These are phyloP conservation scores for Hippocampus kuda DNA, from an alignment of 2,797 vertebrate species.

Conservation along the genomic window DNA sequence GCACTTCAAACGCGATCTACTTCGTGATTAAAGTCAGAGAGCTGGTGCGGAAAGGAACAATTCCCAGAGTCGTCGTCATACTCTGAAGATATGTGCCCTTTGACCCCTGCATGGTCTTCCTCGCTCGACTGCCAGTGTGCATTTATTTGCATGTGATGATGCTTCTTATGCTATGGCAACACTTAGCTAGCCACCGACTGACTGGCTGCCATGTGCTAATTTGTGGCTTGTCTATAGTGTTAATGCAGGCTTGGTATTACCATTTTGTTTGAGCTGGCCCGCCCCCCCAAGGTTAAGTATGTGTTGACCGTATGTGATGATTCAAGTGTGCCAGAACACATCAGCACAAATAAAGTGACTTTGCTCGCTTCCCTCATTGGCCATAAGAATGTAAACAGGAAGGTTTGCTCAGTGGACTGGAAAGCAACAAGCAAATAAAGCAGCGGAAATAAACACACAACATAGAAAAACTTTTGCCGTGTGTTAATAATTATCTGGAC, in stretches of 20 bases:
- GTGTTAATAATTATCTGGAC: too few relatives aligned
- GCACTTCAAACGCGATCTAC: conserved; percentile 46
- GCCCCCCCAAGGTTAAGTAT: too few relatives aligned
- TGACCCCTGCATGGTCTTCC: conserved; percentile 31
- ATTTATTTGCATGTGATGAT: too few relatives aligned
- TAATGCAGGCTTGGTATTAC: too few relatives aligned
- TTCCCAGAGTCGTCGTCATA: conserved; percentile 50
- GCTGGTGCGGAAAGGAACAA: conserved; percentile 47
- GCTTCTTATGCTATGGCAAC: too few relatives aligned
- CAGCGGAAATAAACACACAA: neutral
- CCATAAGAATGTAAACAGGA: conserved; percentile 1
- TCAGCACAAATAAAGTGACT: neutral
- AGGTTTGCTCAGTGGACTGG: neutral
- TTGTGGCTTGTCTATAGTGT: too few relatives aligned
- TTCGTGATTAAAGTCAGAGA: conserved; percentile 42
- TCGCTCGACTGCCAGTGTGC: conserved; percentile 26
- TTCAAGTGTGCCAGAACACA: neutral
- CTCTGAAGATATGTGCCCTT: conserved; percentile 40
- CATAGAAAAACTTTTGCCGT: neutral
- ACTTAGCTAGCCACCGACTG: too few relatives aligned
- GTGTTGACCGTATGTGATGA: too few relatives aligned
- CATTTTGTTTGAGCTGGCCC: too few relatives aligned
- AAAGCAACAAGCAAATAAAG: neutral
- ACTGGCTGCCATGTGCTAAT: too few relatives aligned
- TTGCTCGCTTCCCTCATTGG: neutral